Evolutionary conservation across 2,888 invertebrate species (phyloP).

Genomic region (Standfussiana lucernea): DNA sequence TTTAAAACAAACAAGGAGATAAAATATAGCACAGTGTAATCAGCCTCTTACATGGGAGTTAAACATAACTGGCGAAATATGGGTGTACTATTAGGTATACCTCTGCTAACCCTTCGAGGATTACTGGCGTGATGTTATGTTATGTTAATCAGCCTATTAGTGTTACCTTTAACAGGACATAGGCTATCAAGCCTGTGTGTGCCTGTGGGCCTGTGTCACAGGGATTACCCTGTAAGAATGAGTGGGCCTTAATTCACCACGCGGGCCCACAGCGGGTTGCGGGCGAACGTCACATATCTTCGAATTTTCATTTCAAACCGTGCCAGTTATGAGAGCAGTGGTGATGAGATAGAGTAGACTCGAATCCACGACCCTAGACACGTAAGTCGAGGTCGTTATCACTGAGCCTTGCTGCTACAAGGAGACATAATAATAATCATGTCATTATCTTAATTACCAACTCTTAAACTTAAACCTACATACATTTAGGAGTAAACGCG

Average conservation of each 20-base stretch:
- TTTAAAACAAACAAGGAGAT: not conserved
- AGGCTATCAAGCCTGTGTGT: too few species aligned
- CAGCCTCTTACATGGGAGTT: too few species aligned
- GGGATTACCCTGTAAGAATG: too few species aligned
- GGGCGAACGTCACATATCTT: not conserved
- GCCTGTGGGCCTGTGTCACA: too few species aligned
- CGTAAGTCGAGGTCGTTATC: not conserved
- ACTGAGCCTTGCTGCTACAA: not conserved
- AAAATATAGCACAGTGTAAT: not conserved
- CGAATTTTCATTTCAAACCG: not conserved
- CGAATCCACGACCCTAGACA: not conserved
- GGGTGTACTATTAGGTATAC: too few species aligned
- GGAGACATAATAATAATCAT: not conserved
- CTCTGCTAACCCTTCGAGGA: too few species aligned
- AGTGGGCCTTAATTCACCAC: not conserved
- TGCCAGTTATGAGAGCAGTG: not conserved
- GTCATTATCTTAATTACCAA: not conserved
- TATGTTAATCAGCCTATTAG: not conserved
- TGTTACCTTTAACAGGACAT: too few species aligned
- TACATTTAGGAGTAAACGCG: conserved; percentile 6
- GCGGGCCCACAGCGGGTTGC: not conserved
- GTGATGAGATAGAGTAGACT: not conserved
- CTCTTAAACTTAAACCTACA: not conserved
- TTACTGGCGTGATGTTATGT: too few species aligned
- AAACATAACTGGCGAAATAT: too few species aligned